Evolutionary conservation across 2,113 vertebrate genomes (phyloP).

Genomic region (Otus sunia): DNA sequence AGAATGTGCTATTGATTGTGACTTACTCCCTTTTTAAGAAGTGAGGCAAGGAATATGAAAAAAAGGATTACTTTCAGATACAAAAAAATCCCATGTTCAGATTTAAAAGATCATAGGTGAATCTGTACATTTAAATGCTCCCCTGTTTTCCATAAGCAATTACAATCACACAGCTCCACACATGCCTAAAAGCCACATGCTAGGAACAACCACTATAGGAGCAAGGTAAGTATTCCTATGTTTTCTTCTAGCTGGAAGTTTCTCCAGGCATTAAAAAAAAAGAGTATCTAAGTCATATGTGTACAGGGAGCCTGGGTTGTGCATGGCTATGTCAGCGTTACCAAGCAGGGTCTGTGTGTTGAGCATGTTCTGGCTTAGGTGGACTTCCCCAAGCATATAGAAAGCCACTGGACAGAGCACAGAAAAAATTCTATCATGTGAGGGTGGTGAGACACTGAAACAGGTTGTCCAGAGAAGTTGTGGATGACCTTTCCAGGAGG

Average conservation of each 20-base stretch:
- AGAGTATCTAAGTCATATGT: background rate
- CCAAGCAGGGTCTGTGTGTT: background rate
- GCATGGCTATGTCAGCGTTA: fast-evolving
- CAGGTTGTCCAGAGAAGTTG: no score
- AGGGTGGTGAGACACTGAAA: no score
- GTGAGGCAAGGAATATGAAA: background rate
- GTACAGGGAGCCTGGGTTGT: background rate
- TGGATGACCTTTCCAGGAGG: no score
- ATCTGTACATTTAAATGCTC: background rate
- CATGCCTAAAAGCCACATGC: background rate
- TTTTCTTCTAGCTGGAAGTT: background rate
- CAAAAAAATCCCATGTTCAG: background rate
- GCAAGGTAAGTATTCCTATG: background rate
- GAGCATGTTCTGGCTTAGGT: background rate
- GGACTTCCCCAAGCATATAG: background rate
- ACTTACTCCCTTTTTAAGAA: background rate
- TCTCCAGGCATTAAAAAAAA: background rate
- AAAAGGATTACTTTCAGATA: background rate
- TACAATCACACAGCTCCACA: background rate
- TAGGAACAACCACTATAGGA: background rate
- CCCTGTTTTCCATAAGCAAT: background rate
- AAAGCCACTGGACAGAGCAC: background rate
- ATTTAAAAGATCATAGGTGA: background rate
- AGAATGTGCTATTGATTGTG: background rate
- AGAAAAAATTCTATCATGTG: no score